Evolutionary conservation across 2,888 invertebrate species (phyloP), one percentile per base, ranked within the genome.

Genomic region (Agapostemon virescens): DNA sequence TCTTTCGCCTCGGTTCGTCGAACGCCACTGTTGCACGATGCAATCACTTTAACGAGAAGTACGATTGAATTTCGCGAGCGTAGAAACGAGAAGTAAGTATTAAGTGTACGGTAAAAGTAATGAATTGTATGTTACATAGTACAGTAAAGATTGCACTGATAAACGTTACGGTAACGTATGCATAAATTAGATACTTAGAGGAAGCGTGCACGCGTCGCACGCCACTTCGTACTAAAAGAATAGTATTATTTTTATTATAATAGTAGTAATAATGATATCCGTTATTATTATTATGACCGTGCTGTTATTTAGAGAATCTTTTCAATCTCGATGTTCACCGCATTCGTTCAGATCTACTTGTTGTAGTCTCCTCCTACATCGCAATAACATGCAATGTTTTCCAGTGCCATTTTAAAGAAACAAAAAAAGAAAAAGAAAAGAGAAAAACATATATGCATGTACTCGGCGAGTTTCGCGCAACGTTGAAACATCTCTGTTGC

Each of bases 391-490:
- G 80, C 74, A 66, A 80, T 69, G 72, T 78, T 73, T 66, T 74
- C 69, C 55, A 26, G 73, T 80, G 80, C 78, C 79, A 79, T 79
- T 77, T 77, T 4, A n/a, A 49, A n/a, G 3, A 49, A 49, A 45
- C 5, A 42, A 49, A 52, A 11, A n/a, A 49, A n/a, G 3, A 49
- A 49, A 45, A 20, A 42, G n/a, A 52, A 61, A 72, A 26, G 38
- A 38, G 38, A 61, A 20, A 61, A 71, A 72, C 9, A 26, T 36
- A 61, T 42, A 64, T 64, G 23, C 33, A 38, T 64, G 38, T 38
- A 33, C 61, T 17, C 20, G 33, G 33, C 20, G 61, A 61, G 20
- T 33, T 33, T 9, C 20, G 61, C 1, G 33, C 11, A 9, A 33
- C 7, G 2, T 33, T 61, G 33, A 61, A 61, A 33, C 33, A 7